Percentiles rank a stretch among this genome's conserved stretches.
Evolutionary conservation across 2,797 vertebrate genomes (phyloP).

Genomic region (Mycteria americana): DNA sequence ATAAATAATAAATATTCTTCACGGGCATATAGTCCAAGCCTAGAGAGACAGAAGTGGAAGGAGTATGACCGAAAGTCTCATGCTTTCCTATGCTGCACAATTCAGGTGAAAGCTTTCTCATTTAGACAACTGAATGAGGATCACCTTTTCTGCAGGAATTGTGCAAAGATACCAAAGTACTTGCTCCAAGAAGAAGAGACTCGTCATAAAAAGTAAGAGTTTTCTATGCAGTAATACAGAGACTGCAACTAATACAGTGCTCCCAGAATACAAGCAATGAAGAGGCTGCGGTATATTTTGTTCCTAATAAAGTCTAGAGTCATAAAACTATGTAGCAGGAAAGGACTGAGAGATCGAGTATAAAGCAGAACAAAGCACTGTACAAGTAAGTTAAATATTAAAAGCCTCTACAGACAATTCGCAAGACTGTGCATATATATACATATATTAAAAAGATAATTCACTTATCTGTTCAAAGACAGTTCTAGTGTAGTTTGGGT

Average conservation of each 20-base stretch:
- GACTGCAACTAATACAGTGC: background rate
- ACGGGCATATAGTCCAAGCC: background rate
- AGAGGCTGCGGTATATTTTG: background rate
- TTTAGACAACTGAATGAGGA: background rate
- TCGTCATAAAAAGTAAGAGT: background rate
- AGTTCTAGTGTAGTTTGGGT: background rate
- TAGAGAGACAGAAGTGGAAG: background rate
- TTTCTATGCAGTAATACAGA: background rate
- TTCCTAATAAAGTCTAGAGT: background rate
- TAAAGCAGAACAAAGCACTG: background rate
- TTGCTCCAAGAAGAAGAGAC: background rate
- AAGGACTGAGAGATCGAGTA: background rate
- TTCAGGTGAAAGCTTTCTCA: background rate
- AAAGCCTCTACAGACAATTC: background rate
- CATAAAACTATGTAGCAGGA: background rate
- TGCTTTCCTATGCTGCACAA: background rate
- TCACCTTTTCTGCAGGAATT: background rate
- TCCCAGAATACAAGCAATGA: background rate
- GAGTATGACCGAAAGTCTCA: background rate
- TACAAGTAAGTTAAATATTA: background rate
- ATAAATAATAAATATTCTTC: background rate
- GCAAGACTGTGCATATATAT: background rate
- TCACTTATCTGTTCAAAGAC: background rate
- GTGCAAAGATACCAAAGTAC: background rate
- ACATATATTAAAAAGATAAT: background rate